Percentiles rank a stretch among this genome's conserved stretches.
Conservation (phyloP, 2,888 invertebrate genomes). For the Cenopis cana region DNA sequence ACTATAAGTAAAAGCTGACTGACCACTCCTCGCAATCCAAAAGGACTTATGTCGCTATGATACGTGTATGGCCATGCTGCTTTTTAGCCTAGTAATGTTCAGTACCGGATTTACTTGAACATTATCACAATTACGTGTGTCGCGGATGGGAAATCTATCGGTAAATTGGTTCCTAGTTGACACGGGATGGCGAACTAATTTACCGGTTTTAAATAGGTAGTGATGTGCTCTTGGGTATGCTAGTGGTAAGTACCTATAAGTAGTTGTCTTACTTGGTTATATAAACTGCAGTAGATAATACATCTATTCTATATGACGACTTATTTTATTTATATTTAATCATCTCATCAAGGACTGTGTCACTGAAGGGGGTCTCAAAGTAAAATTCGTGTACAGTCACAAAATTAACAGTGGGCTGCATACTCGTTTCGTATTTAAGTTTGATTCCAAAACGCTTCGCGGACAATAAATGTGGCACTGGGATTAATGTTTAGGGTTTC, state of each 20-base stretch:
- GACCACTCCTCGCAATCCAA: constrained; percentile 45
- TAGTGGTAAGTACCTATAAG: no score
- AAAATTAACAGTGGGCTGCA: no score
- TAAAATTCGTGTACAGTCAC: no score
- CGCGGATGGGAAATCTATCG: constrained; percentile 47
- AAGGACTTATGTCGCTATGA: neutral
- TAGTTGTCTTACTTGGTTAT: neutral
- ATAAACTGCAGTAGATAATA: no score
- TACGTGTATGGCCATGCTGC: neutral
- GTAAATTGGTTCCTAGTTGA: constrained; percentile 43
- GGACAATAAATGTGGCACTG: no score
- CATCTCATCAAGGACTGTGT: no score
- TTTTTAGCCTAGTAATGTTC: neutral
- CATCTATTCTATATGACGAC: no score
- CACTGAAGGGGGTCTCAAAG: no score
- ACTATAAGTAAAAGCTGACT: constrained; percentile 78
- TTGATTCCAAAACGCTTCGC: no score
- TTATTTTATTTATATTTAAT: no score
- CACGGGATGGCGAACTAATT: constrained; percentile 1
- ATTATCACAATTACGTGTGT: constrained; percentile 50
- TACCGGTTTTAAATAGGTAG: neutral
- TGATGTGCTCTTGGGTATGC: neutral
- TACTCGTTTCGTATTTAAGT: no score
- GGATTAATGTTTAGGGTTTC: no score
- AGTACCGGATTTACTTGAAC: constrained; percentile 64